Base-by-base conservation (phyloP, 2,113 vertebrate species). In the Meriones unguiculatus region DNA sequence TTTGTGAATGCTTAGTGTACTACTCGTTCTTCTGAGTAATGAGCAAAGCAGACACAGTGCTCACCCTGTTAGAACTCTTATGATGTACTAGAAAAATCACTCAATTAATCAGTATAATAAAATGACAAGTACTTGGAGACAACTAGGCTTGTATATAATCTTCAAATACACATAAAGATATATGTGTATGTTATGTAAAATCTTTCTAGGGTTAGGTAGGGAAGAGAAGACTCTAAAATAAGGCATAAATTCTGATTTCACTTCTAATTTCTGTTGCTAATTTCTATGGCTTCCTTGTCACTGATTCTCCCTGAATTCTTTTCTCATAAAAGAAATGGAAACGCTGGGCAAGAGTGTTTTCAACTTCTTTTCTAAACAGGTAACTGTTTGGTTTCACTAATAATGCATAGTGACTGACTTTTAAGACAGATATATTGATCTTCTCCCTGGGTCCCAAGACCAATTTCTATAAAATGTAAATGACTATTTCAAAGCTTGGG, bases 391-490 rank as follows among this genome's bases (percentile, higher is more conserved):
- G 14, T 80, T n/a, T 90, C 24, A 90, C 10, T 85, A 72, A 28
- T 64, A 10, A 85, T 69, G 2, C 13, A 57, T 75, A 69, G 46
- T 12, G 78, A 65, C 13, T 77, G n/a, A 81, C 46, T 93, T 93
- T 96, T 64, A 94, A 67, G 62, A 17, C 32, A 72, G 20, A 80
- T 50, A 77, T 10, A 50, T 46, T 84, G 18, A 73, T 77, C 54
- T 5, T 6, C 7, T 82, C 87, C 78, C 35, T 87, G 46, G 46
- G 15, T 20, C 25, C 32, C 7, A 91, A 72, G 20, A 77, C 92
- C 28, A 25, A 57, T n/a, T 91, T 62, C 12, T 96, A 77, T 70
- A 94, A 95, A 94, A 87, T 77, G 6, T 62, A 35, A 89, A 64
- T 80, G 80, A 87, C 3, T 88, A 75, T 28, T 88, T 95, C n/a